Evolutionary conservation across 2,113 vertebrate species (phyloP), one percentile per base, ranked within the genome.

Genomic region (Lepus timidus): DNA sequence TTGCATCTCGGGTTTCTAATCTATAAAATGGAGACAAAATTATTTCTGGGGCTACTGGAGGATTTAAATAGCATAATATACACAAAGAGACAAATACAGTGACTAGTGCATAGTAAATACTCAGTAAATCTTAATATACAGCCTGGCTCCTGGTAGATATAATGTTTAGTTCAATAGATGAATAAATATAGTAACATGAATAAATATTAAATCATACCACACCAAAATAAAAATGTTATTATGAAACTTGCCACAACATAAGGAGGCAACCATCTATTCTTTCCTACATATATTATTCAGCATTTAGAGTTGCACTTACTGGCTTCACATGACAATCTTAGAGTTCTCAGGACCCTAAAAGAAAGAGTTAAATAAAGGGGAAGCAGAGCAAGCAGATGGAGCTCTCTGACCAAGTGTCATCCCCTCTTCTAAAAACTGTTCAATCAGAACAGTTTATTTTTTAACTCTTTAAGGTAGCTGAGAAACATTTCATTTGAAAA

Each of bases 121-220:
- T 65, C 11, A 49, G 31, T 44, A 84, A 84, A 75, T 58, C 20
- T 75, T 83, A 95, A 90, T 55, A 88, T 25, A 71, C 58, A 96
- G 19, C 4, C 81, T 61, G 44, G 52, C 22, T 92, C 78, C 49
- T 23, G 49, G 78, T 20, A 85, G n/a, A 65, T 31, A 91, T 44
- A 85, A 36, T n/a, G 16, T 65, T 91, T 51, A 84, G 29, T 75
- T 80, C 33, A 73, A 87, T 51, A 33, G 80, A 51, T 76, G 91
- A 91, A 65, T 81, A 89, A 91, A 29, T 55, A 88, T 6, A 92
- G 67, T 33, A 81, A 87, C 36, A 64, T 93, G 22, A 93, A 27
- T 92, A 76, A 84, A 5, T 73, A 90, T 81, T 85, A 95, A 44
- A 52, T 84, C 82, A 84, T 49, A 87, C 64, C 67, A 91, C 10